Percentiles rank a stretch among this genome's conserved stretches.
Conservation (phyloP, 2,797 vertebrate genomes). For the Mareca strepera region DNA sequence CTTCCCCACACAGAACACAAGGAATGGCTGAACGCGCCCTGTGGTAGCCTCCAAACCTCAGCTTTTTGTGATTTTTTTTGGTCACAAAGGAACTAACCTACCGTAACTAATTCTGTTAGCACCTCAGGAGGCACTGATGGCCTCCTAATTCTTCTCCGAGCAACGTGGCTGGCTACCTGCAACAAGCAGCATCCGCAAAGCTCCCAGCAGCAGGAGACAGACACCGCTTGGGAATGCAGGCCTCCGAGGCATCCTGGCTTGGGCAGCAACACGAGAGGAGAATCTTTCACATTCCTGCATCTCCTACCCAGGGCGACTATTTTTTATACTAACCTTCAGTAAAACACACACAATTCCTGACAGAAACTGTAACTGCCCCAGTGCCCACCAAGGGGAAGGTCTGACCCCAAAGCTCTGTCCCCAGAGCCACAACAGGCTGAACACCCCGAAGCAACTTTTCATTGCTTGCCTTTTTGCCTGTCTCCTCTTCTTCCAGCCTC, state of each 20-base stretch:
- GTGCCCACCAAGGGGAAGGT: not conserved
- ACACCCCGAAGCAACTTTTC: not conserved
- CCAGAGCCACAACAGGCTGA: not conserved
- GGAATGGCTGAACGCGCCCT: not conserved
- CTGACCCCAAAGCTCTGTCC: not conserved
- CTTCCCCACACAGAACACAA: not conserved
- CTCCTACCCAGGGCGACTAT: not conserved
- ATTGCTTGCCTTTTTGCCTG: not conserved
- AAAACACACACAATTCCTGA: not conserved
- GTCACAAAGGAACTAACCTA: not conserved
- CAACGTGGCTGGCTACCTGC: conserved; percentile 7
- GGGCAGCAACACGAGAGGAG: not conserved
- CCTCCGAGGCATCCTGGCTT: not conserved
- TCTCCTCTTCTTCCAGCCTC: not conserved
- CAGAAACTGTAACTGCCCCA: not conserved
- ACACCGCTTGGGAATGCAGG: not conserved
- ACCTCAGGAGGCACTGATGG: not conserved
- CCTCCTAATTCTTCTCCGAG: not conserved
- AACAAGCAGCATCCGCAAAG: conserved; percentile 18
- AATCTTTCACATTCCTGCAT: not conserved
- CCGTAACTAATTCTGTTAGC: rapidly evolving
- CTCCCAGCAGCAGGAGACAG: not conserved
- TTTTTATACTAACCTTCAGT: not conserved
- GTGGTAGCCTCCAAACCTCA: not conserved
- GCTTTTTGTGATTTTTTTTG: not conserved